Evolutionary conservation across 2,113 vertebrate species (phyloP).

Genomic region (Tyrannus savana): DNA sequence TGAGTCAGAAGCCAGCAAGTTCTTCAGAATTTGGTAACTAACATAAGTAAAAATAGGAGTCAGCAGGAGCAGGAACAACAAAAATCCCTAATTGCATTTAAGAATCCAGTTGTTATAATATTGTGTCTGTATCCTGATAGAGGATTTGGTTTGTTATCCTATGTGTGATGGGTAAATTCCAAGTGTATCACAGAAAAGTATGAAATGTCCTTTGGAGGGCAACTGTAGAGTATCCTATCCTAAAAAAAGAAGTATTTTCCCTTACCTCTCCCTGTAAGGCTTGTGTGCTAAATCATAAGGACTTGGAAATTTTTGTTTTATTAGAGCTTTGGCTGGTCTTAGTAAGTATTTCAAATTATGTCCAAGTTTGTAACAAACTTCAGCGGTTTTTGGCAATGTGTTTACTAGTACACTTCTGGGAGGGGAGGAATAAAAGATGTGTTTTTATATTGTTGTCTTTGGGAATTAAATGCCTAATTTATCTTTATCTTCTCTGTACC

Average conservation of each 20-base stretch:
- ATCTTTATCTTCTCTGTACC: not conserved
- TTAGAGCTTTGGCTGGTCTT: not conserved
- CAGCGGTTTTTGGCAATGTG: not conserved
- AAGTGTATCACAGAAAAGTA: not conserved
- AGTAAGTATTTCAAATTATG: not conserved
- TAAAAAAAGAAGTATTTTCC: accelerated
- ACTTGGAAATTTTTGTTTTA: not conserved
- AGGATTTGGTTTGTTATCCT: not conserved
- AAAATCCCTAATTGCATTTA: not conserved
- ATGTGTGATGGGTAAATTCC: not conserved
- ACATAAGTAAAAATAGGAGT: not conserved
- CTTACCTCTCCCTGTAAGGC: not conserved
- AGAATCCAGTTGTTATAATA: not conserved
- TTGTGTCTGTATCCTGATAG: not conserved
- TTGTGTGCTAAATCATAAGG: not conserved
- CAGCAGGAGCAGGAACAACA: not conserved
- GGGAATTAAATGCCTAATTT: not conserved
- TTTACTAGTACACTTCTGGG: not conserved
- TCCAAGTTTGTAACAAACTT: not conserved
- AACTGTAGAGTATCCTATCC: not conserved
- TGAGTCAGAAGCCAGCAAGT: conserved; percentile 41
- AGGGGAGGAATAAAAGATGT: not conserved
- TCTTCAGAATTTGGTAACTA: conserved; percentile 38
- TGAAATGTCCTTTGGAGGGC: not conserved
- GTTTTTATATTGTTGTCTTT: not conserved